Base-by-base conservation (phyloP, 1,140 invertebrate species). In the Cyclargus thomasi region DNA sequence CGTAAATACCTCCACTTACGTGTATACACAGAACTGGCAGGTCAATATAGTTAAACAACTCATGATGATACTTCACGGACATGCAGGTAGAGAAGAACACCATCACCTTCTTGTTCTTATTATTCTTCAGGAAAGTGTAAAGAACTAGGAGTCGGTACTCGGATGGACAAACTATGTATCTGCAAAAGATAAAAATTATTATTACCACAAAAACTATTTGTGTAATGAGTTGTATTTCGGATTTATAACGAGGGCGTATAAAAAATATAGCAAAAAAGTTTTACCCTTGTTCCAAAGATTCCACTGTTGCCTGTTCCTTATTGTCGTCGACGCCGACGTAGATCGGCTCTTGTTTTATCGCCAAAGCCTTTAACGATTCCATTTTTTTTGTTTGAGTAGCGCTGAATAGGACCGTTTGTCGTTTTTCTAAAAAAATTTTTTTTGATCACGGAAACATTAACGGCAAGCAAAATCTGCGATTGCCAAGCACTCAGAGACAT, bases 11-110 rank as follows among this genome's bases (percentile, higher is more conserved):
- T 29, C 65, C 73, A 94, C 96, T 95, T 93, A 98, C 98, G 92
- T 99, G 99, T 87, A 99, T 99, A 81, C 96, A 96, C 92, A 96
- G 94, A 16, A 99, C 98, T 21, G 97, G 96, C 59, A 99, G 83
- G 91, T 99, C 98, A 68, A 99, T 99, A 80, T 99, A 99, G 91
- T 99, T 99, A 23, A 99, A 93, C 1, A 99, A 92, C 85, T 99
- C 98, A 84, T 97, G 93, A 86, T 99, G 97, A 88, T 95, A 99
- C 91, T 99, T 99, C 2, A 99, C 99, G 62, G 98, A 97, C 94
- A 99, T 96, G 88, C 99, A 99, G 0, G 98, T 99, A 70, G 97
- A 99, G 82, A 99, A 97, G 91, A 99, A 99, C 0, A 99, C 98
- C 98, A 99, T 99, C 1, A 99, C 94, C 91, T 99, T 99, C 92